Evolutionary conservation across 2,113 vertebrate species (phyloP), one percentile per base, ranked within the genome.

Genomic region (Burhinus bistriatus): DNA sequence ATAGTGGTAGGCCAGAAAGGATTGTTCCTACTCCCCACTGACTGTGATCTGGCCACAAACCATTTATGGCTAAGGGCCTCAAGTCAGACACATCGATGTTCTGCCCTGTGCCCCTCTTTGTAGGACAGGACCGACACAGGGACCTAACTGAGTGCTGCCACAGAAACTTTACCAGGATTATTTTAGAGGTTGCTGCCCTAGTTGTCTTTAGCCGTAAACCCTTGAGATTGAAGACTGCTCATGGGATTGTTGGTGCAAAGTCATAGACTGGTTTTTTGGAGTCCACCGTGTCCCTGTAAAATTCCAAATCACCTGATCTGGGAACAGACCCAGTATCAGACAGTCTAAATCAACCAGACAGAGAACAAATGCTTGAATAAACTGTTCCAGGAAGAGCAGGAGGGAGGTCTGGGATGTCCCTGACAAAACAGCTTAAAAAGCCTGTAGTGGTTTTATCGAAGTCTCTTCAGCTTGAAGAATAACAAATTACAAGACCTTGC

Each of bases 401-500:
- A 81, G 36, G 27, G 59, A 73, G 30, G 89, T 93, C 62, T 87
- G 77, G 62, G 81, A 75, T 69, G 70, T 61, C 32, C 49, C 77
- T 95, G 62, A 91, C 61, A 83, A 90, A 93, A 83, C 62, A 90
- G 49, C 49, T 85, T 87, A 51, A 47, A 93, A 91, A 47, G 47
- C 42, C 25, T 70, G 18, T 38, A n/a, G 68, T 59, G 52, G 42
- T 75, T 90, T 93, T 89, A 84, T 84, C 5, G 13, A 95, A 90
- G 44, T 84, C 61, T 71, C 18, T 89, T 95, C 72, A 68, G 29
- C 77, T 44, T 91, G 92, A 94, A 82, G 64, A 96, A 94, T 65
- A 83, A 71, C 52, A 44, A 52, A 79, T 66, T 62, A 6, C 44
- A 66, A 92, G 57, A 66, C 44, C 40, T 47, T 52, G 11, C 27